phyloP scores from a whole-genome alignment of 1,140 invertebrate species.

The Cyphomyrmex costatus region DNA sequence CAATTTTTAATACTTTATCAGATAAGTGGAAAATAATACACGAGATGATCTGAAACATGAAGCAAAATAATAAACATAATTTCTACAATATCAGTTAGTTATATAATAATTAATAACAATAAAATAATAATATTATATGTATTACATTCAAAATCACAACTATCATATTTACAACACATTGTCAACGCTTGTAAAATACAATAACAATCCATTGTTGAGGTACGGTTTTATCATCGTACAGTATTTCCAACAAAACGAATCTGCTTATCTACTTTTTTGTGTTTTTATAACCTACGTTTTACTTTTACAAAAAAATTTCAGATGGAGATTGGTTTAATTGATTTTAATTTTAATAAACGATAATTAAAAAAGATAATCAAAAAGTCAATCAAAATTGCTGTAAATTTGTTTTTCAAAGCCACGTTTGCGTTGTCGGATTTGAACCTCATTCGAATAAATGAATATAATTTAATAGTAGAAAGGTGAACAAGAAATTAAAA shows the following conservation, averaged over 20 bases:
- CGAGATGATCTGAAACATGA: neutral
- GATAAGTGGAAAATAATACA: neutral
- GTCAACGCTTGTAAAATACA: neutral
- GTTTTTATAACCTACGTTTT: neutral
- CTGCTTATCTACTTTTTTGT: neutral
- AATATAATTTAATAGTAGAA: slow-evolving; percentile 20
- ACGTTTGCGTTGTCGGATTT: neutral
- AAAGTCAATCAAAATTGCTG: neutral
- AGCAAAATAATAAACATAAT: slow-evolving; percentile 2
- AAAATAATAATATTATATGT: neutral
- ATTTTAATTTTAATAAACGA: neutral
- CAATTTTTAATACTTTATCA: neutral
- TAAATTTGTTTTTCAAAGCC: neutral
- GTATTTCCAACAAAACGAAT: slow-evolving; percentile 4
- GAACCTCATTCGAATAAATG: neutral
- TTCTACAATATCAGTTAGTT: neutral
- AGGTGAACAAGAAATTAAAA: neutral
- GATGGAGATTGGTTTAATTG: neutral
- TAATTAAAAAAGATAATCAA: too few relatives aligned
- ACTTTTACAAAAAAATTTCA: neutral
- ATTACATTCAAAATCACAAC: neutral
- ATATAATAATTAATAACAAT: neutral
- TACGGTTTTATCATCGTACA: neutral
- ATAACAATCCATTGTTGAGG: neutral
- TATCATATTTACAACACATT: neutral